Evolutionary conservation across 2,113 vertebrate genomes (phyloP), one percentile per base, ranked within the genome.

Genomic region (Pipra filicauda): DNA sequence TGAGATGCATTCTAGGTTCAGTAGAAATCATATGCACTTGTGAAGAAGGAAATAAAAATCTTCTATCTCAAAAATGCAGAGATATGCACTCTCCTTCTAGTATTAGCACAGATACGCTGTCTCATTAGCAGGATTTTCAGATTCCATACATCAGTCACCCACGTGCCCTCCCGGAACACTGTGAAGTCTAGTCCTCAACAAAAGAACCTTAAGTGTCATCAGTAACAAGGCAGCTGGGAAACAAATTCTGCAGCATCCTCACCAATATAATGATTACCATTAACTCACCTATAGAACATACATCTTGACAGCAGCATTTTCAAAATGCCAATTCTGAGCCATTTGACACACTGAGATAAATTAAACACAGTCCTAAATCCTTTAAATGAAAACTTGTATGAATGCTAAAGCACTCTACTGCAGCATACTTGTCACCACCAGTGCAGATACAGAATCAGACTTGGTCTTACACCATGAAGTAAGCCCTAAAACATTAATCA

Each of bases 81-180:
- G 30, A 18, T 22, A 85, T 8, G 78, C 12, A n/a, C 14, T 24
- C 26, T 93, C 18, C 11, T 71, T 41, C 43, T 58, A 59, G 22
- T 27, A 51, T 5, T 35, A 41, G 12, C 27, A 41, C 20, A 30
- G 1, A 6, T 30, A 65, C 1, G 35, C 0, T 0, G 2, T 15
- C 54, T 82, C 35, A 43, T 33, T 37, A 58, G 30, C 35, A 33
- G 33, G 33, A 51, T 75, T 76, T 83, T 41, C 92, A 75, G 62
- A 28, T 30, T 75, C 41, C 26, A 35, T 17, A 13, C 17, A 80
- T 9, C 19, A 31, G 44, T 31, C 31, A 52, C 37, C 7, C 21
- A 4, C 0, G 1, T 33, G 39, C 11, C n/a, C 13, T n/a, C 8
- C 1, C 4, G 23, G 15, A 76, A 51, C 30, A 27, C 44, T 59